These are phyloP conservation scores for Allobates femoralis DNA, from an alignment of 2,797 vertebrate genomes.

Conservation along the genomic window DNA sequence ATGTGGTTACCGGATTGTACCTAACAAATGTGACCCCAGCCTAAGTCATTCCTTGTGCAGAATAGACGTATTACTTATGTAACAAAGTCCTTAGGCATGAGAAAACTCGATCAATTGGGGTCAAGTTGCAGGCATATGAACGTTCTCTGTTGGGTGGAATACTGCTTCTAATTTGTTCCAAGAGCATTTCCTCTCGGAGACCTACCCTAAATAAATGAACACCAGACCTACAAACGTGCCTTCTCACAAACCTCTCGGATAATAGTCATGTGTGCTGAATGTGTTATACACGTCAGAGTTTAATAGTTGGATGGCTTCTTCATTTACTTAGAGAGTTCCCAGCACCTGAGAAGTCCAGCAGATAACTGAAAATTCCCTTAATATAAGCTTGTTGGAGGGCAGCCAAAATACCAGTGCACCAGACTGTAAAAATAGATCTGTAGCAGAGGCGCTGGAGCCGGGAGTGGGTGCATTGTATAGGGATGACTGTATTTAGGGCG, in stretches of 20 bases:
- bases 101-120: neutral
- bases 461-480: slow-evolving; percentile 1
- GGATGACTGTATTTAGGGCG: neutral
- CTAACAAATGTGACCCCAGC: no score
- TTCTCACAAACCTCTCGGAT: slow-evolving; percentile 21
- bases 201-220: slow-evolving; percentile 35
- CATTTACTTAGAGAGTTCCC: slow-evolving; percentile 67
- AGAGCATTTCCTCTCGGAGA: slow-evolving; percentile 8
- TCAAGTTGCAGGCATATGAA: slow-evolving; percentile 18
- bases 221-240: slow-evolving; percentile 1
- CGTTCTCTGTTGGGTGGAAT: slow-evolving; percentile 6
- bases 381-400: slow-evolving; percentile 74
- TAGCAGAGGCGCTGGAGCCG: slow-evolving; percentile 63
- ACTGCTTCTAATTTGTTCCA: slow-evolving; percentile 15
- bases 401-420: slow-evolving; percentile 74
- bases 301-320: slow-evolving; percentile 66
- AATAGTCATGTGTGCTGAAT: slow-evolving; percentile 32
- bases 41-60: neutral
- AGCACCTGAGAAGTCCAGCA: slow-evolving; percentile 70
- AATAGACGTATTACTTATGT: neutral
- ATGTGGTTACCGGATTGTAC: no score
- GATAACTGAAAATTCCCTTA: slow-evolving; percentile 72
- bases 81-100: neutral
- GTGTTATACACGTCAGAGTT: slow-evolving; percentile 62
- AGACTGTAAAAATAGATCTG: slow-evolving; percentile 75